Evolutionary conservation across 2,113 vertebrate genomes (phyloP).

Genomic region (Papio anubis): DNA sequence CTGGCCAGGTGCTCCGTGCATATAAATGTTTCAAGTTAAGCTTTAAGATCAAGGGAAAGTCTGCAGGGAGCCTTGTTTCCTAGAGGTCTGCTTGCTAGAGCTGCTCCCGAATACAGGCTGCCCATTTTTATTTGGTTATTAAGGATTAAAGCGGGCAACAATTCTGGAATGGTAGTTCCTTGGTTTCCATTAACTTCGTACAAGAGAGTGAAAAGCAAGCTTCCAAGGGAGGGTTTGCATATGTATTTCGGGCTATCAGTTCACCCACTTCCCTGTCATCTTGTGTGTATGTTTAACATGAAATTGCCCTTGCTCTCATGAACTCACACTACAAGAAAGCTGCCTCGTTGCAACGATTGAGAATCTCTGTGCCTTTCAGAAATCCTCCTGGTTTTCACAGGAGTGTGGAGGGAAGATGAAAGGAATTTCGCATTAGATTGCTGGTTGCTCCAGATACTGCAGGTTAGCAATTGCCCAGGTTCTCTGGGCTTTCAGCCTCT

Average conservation of each 20-base stretch:
- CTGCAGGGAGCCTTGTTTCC: conserved; percentile 87
- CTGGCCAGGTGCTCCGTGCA: conserved; percentile 86
- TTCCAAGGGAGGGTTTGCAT: conserved; percentile 69
- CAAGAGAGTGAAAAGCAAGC: conserved; percentile 70
- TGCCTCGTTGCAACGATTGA: conserved; percentile 37
- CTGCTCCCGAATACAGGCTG: conserved; percentile 82
- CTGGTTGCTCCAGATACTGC: neutral
- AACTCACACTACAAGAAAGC: conserved; percentile 62
- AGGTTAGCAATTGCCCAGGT: neutral
- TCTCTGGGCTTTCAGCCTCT: neutral
- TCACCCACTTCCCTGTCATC: neutral
- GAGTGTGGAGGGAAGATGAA: conserved; percentile 68
- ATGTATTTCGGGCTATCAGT: conserved; percentile 53
- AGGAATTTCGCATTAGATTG: conserved; percentile 76
- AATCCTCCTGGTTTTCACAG: conserved; percentile 58
- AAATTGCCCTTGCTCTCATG: conserved; percentile 58
- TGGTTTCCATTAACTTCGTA: conserved; percentile 81
- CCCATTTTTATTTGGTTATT: conserved; percentile 87
- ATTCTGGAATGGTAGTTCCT: conserved; percentile 78
- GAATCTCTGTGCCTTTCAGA: conserved; percentile 65
- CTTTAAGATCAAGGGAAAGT: conserved; percentile 88
- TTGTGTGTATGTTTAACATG: conserved; percentile 66
- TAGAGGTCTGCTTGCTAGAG: conserved; percentile 83
- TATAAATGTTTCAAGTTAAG: conserved; percentile 89
- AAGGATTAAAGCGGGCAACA: conserved; percentile 82